These are phyloP conservation scores for Andrena camellia DNA, from an alignment of 2,888 invertebrate genomes.

Conservation along the genomic window DNA sequence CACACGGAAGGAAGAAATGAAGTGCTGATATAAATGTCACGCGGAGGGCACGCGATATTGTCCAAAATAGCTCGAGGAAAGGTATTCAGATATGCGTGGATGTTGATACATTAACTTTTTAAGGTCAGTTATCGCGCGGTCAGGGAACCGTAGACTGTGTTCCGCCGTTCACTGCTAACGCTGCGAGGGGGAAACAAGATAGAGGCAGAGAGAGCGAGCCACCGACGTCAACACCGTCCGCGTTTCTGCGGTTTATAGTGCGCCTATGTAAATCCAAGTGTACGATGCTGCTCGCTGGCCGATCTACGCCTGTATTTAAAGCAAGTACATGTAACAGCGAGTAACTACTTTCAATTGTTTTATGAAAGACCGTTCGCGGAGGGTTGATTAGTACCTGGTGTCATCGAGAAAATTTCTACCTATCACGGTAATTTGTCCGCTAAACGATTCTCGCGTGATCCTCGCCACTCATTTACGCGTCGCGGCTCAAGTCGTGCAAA, in stretches of 20 bases:
- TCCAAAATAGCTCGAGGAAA: background rate
- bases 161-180: background rate
- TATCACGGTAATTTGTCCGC: background rate
- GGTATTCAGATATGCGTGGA: constrained; percentile 19
- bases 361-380: background rate
- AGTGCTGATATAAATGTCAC: background rate
- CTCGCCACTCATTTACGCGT: background rate
- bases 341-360: background rate
- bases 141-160: constrained; percentile 22
- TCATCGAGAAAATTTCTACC: background rate
- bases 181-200: constrained; percentile 8
- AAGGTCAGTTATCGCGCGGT: constrained; percentile 45
- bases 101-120: constrained; percentile 48
- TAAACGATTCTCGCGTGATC: background rate
- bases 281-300: constrained; percentile 36
- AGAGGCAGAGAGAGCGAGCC: constrained; percentile 21
- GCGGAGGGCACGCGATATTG: background rate
- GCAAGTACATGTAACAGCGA: background rate
- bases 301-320: background rate
- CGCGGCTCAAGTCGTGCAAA: constrained; percentile 1
- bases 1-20: background rate
- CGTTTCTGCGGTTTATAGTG: constrained; percentile 40
- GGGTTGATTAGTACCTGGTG: background rate
- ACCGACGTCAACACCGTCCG: constrained; percentile 12
- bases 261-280: constrained; percentile 56